These are phyloP conservation scores for Dasyornis broadbenti DNA, from an alignment of 2,113 vertebrate species.

Conservation along the genomic window DNA sequence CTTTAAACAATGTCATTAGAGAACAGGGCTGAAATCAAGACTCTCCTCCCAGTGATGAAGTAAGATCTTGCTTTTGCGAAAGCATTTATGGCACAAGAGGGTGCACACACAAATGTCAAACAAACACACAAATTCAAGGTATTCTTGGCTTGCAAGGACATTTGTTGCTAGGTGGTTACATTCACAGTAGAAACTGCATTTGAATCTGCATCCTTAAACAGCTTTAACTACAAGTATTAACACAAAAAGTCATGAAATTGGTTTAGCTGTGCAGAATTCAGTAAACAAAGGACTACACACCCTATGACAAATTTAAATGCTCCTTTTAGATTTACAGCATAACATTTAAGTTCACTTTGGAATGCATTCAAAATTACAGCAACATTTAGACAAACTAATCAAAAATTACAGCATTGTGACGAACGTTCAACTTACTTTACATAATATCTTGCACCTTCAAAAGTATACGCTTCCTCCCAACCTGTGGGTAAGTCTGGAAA, in stretches of 20 bases:
- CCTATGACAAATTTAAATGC: neutral
- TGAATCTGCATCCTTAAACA: neutral
- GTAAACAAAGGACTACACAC: neutral
- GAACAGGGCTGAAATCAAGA: neutral
- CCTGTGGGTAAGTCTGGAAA: slow-evolving; percentile 91
- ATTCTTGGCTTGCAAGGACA: neutral
- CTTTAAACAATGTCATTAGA: neutral
- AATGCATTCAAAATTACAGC: neutral
- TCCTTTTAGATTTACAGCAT: neutral
- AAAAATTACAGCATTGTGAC: neutral
- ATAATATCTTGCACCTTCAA: slow-evolving; percentile 96
- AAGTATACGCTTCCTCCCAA: slow-evolving; percentile 97
- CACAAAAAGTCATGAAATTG: neutral
- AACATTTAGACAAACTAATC: neutral
- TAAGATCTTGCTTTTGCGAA: neutral
- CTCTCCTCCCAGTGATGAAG: neutral
- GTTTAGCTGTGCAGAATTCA: neutral
- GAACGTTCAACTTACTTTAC: slow-evolving; percentile 88
- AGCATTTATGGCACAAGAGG: neutral
- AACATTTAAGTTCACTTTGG: neutral
- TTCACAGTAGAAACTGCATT: neutral
- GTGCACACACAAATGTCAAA: neutral
- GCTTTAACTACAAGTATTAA: neutral
- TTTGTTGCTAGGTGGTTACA: neutral
- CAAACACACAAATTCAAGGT: neutral